Evolutionary conservation across 2,888 invertebrate species (phyloP).

Genomic region (Zeuzera pyrina): DNA sequence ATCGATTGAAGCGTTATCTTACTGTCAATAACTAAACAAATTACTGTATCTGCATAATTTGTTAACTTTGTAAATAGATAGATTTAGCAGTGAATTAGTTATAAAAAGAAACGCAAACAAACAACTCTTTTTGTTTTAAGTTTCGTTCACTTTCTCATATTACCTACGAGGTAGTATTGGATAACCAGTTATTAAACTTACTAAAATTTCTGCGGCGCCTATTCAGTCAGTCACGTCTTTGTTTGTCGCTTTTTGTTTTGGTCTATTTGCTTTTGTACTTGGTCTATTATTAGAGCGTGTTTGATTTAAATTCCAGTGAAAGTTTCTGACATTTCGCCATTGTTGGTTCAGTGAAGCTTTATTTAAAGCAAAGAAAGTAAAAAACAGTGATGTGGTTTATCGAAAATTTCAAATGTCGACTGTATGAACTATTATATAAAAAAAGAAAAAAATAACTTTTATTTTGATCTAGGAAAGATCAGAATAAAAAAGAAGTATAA

Average conservation of each 20-base stretch:
- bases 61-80: no score
- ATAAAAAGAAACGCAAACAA: background rate
- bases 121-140: background rate
- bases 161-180: background rate
- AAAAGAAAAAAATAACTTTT: no score
- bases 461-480: no score
- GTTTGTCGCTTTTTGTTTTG: slow-evolving; percentile 22
- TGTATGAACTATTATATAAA: no score
- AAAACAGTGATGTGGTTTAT: slow-evolving; percentile 16
- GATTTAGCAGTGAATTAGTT: no score
- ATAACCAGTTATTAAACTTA: slow-evolving; percentile 20
- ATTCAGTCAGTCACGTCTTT: slow-evolving; percentile 20
- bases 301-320: slow-evolving; percentile 24
- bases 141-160: background rate
- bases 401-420: slow-evolving; percentile 21
- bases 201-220: slow-evolving; percentile 22
- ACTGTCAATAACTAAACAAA: no score
- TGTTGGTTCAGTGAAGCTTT: slow-evolving; percentile 24
- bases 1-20: no score
- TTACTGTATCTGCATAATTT: no score
- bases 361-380: slow-evolving; percentile 33
- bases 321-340: slow-evolving; percentile 35
- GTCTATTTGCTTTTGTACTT: slow-evolving; percentile 25
- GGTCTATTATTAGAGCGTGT: slow-evolving; percentile 18
- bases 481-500: no score